phyloP scores from a whole-genome alignment of 35 echinoderm and acorn worm genomes.

The Lytechinus pictus region DNA sequence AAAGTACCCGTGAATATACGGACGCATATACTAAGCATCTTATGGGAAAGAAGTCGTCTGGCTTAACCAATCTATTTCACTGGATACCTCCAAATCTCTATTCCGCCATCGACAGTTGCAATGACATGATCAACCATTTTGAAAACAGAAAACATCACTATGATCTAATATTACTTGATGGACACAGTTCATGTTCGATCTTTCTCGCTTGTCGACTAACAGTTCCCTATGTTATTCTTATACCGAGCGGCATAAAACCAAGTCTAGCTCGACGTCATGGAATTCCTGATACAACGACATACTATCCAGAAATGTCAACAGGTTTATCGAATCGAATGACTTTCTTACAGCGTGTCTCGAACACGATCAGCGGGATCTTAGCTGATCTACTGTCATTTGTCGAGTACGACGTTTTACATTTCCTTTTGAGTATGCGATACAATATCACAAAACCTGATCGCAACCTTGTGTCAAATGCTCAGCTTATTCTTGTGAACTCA shows the following conservation, averaged over 20 bases:
- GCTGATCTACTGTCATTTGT: not conserved
- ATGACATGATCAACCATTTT: constrained; percentile 36
- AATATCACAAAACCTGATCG: not conserved
- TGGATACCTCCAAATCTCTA: not conserved
- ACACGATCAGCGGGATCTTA: not conserved
- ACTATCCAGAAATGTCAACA: constrained; percentile 19
- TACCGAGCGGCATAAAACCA: constrained; percentile 33
- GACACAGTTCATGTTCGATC: constrained; percentile 7
- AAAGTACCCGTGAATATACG: not conserved
- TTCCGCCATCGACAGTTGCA: not conserved
- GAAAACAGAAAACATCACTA: not conserved
- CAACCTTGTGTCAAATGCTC: constrained; percentile 24
- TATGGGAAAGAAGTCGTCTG: not conserved
- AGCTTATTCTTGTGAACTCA: constrained; percentile 50
- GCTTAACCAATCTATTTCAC: not conserved
- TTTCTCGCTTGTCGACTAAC: not conserved
- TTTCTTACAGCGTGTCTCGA: constrained; percentile 20
- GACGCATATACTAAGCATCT: not conserved
- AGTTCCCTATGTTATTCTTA: constrained; percentile 10
- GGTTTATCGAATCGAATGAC: constrained; percentile 46
- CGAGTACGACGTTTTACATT: not conserved
- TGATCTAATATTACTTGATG: constrained; percentile 14
- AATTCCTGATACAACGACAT: constrained; percentile 24
- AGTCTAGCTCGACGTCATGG: constrained; percentile 32
- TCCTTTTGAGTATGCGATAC: not conserved